These are phyloP conservation scores for Neoitamus cyanurus DNA, from an alignment of 2,888 invertebrate genomes.

Conservation along the genomic window DNA sequence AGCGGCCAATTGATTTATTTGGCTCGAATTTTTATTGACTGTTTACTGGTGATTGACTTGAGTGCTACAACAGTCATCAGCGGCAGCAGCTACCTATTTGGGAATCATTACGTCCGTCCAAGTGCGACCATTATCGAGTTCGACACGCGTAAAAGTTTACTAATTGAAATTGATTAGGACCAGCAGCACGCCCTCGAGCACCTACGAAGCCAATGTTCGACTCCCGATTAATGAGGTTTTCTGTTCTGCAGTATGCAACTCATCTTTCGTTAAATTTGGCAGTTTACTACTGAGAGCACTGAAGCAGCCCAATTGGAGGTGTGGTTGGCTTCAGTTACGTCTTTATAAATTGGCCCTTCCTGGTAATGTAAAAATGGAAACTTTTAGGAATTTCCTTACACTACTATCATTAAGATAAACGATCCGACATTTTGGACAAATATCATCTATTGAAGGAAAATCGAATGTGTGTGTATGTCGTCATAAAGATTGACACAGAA, in stretches of 20 bases:
- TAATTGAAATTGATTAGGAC: conserved; percentile 37
- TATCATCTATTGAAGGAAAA: too few relatives aligned
- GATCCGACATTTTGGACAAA: too few relatives aligned
- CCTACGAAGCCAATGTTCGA: background rate
- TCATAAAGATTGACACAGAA: too few relatives aligned
- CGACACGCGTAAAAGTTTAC: conserved; percentile 41
- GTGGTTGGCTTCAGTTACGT: too few relatives aligned
- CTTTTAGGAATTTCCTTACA: too few relatives aligned
- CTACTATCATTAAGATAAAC: too few relatives aligned
- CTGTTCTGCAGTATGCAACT: background rate
- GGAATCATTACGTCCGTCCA: background rate
- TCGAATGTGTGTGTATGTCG: too few relatives aligned
- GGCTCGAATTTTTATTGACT: conserved; percentile 33
- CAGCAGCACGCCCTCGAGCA: background rate
- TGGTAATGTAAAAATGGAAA: too few relatives aligned
- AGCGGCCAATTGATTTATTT: conserved; percentile 43
- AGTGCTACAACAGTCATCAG: conserved; percentile 12
- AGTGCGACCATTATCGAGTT: conserved; percentile 23
- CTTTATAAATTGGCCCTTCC: too few relatives aligned
- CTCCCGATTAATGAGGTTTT: background rate
- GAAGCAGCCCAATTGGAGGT: too few relatives aligned
- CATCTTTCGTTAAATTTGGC: background rate
- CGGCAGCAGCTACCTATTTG: conserved; percentile 9
- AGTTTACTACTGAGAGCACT: too few relatives aligned
- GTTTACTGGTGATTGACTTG: conserved; percentile 31